phyloP scores from a whole-genome alignment of 2,113 vertebrate genomes.

The Desmodus rotundus region DNA sequence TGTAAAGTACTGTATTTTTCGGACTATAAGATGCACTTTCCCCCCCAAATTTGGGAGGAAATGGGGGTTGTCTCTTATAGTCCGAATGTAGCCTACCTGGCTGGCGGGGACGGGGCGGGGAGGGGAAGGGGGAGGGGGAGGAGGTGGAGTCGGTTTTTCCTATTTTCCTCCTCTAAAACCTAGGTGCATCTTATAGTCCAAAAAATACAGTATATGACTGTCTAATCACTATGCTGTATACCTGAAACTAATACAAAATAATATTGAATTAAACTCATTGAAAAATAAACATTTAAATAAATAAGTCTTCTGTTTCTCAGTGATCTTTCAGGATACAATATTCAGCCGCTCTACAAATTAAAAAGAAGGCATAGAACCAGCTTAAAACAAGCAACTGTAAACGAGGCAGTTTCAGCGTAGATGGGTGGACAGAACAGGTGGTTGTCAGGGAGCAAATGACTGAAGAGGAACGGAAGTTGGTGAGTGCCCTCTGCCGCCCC shows the following conservation, averaged over 20 bases:
- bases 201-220: too few relatives aligned
- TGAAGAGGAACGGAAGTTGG: conserved; percentile 8
- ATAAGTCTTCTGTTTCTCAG: neutral
- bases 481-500: conserved; percentile 25
- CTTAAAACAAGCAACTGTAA: neutral
- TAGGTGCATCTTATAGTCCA: too few relatives aligned
- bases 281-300: neutral
- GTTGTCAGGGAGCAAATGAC: neutral
- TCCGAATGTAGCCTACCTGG: too few relatives aligned
- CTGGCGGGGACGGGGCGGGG: too few relatives aligned
- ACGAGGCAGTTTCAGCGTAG: neutral
- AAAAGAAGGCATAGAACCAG: neutral
- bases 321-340: neutral
- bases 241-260: neutral
- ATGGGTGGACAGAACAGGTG: neutral
- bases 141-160: too few relatives aligned
- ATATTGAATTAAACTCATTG: neutral
- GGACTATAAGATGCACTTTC: too few relatives aligned
- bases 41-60: too few relatives aligned
- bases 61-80: too few relatives aligned
- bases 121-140: too few relatives aligned
- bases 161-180: too few relatives aligned
- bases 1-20: too few relatives aligned
- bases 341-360: neutral
- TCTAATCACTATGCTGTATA: neutral